Percentiles rank a stretch among this genome's conserved stretches.
phyloP scores from a whole-genome alignment of 2,888 invertebrate species.

The Nephrotoma flavescens region DNA sequence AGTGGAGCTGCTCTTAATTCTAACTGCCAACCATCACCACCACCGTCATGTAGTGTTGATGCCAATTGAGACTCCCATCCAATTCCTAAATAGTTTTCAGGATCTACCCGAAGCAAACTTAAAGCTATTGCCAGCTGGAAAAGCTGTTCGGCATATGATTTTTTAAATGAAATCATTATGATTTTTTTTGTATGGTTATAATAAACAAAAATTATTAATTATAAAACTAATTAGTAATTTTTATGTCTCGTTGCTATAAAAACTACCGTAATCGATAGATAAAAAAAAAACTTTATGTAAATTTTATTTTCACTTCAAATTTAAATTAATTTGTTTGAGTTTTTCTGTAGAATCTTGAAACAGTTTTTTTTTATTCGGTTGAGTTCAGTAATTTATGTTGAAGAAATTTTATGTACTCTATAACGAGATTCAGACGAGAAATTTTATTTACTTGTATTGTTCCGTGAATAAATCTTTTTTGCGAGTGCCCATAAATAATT shows the following conservation, averaged over 20 bases:
- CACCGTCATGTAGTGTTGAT: conserved; percentile 22
- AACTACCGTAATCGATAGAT: background rate
- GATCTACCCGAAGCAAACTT: conserved; percentile 63
- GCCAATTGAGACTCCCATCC: conserved; percentile 32
- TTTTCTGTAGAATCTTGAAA: background rate
- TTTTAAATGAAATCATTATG: conserved; percentile 66
- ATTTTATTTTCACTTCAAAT: background rate
- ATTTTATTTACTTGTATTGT: background rate
- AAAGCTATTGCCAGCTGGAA: conserved; percentile 66
- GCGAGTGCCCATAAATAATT: background rate
- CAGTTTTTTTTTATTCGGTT: background rate
- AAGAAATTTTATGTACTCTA: background rate
- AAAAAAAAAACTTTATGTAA: background rate
- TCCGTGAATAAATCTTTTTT: background rate
- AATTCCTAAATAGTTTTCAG: conserved; percentile 49
- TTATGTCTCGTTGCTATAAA: background rate
- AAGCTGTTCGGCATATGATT: conserved; percentile 67
- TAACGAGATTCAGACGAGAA: background rate
- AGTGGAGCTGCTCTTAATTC: conserved; percentile 28
- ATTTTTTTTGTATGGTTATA: conserved; percentile 5
- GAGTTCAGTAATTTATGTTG: background rate
- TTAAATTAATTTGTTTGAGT: background rate
- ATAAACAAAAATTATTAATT: background rate
- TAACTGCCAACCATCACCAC: conserved; percentile 30
- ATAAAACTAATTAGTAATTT: background rate